Evolutionary conservation across 1,140 invertebrate genomes (phyloP).

Genomic region (Tetranychus cinnabarinus): DNA sequence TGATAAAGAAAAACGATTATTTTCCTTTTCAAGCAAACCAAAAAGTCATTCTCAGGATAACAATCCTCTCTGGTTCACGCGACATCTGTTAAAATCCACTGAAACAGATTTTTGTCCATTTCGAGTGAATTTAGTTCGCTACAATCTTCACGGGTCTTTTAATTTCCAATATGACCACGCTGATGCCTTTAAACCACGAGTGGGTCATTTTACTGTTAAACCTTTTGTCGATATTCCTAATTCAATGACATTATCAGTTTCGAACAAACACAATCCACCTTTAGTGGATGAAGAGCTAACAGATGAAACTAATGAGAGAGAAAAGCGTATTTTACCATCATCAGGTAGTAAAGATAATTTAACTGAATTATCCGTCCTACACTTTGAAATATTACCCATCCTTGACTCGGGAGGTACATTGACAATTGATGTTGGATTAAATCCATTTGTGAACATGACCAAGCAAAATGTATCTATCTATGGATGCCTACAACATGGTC

Average conservation of each 20-base stretch:
- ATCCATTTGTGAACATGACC: conserved; percentile 5
- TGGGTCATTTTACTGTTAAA: conserved; percentile 13
- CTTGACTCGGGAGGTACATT: conserved; percentile 31
- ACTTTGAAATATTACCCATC: conserved; percentile 27
- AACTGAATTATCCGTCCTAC: conserved; percentile 19
- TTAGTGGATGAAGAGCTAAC: not conserved
- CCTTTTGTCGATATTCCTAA: not conserved
- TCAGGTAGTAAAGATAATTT: conserved; percentile 18
- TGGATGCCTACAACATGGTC: not conserved
- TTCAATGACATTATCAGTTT: not conserved
- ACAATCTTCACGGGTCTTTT: conserved; percentile 18
- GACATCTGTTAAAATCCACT: not conserved
- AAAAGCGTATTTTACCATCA: not conserved
- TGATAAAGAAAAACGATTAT: not conserved
- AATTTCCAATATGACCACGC: conserved; percentile 12
- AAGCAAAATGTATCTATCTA: not conserved
- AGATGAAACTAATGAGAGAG: not conserved
- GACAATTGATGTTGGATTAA: conserved; percentile 17
- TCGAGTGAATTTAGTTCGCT: conserved; percentile 23
- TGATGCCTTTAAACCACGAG: conserved; percentile 12
- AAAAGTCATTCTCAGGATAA: not conserved
- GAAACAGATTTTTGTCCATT: conserved; percentile 1
- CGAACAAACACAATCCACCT: not conserved
- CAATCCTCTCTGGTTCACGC: not conserved
- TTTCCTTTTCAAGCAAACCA: not conserved